Conservation (phyloP, 2,797 vertebrate species). For the Fratercula arctica region DNA sequence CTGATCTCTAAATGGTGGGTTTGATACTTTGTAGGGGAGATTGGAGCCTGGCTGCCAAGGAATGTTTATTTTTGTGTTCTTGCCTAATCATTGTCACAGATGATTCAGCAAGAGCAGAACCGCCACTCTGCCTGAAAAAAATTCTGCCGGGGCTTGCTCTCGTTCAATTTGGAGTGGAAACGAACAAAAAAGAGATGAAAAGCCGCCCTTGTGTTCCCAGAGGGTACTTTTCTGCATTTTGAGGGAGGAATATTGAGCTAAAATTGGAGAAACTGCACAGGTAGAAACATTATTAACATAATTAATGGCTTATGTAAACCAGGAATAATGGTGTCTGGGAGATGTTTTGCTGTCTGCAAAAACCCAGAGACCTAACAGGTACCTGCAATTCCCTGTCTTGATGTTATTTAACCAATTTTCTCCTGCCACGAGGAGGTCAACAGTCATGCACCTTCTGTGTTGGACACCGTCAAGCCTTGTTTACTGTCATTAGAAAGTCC, state of each 20-base stretch:
- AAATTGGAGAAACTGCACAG: constrained; percentile 26
- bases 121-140: constrained; percentile 6
- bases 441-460: constrained; percentile 32
- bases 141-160: background rate
- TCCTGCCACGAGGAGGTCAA: constrained; percentile 42
- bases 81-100: constrained; percentile 63
- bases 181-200: background rate
- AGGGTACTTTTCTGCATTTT: constrained; percentile 4
- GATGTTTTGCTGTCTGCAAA: constrained; percentile 25
- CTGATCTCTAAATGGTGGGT: background rate
- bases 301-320: constrained; percentile 40
- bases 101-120: constrained; percentile 65
- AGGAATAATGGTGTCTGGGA: constrained; percentile 15
- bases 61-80: constrained; percentile 60
- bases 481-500: constrained; percentile 49
- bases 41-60: constrained; percentile 30
- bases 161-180: background rate
- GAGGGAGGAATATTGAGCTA: background rate
- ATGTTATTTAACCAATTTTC: constrained; percentile 47
- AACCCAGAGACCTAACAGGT: constrained; percentile 7
- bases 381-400: background rate
- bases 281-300: constrained; percentile 44
- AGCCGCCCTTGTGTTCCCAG: background rate
- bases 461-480: constrained; percentile 44
- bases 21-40: constrained; percentile 20